Evolutionary conservation across 1,140 invertebrate genomes (phyloP), one percentile per base, ranked within the genome.

Genomic region (Anadara kagoshimensis): DNA sequence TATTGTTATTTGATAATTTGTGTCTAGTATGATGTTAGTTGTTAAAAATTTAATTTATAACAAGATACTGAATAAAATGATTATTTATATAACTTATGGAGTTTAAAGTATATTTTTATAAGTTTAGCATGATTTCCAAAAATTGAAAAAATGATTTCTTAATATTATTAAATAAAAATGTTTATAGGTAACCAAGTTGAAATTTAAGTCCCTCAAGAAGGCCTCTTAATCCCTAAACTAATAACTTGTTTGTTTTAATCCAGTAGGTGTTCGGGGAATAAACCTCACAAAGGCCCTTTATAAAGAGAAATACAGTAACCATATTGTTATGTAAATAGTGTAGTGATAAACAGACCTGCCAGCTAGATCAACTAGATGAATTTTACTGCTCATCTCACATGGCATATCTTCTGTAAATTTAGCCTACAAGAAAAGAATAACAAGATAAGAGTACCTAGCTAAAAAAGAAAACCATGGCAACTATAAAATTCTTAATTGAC

Each of bases 311-410:
- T 49, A 49, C 2, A 1, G 47, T 49, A 12, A n/a, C 4, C 5
- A 5, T 3, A 2, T 49, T 16, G n/a, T 49, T 49, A n/a, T 49
- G 47, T 49, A n/a, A 49, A 49, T 12, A 49, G 8, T 49, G n/a
- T 49, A 49, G 14, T 16, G 47, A 7, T 5, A 49, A 20, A 69
- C 78, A 78, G 69, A 91, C 90, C 91, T 91, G 63, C 93, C 93
- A 72, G 93, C 93, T 62, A 94, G 88, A 86, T 94, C 93, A 26
- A 94, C 92, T 10, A 94, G 87, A 72, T 93, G 92, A 56, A 94
- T 87, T 77, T 93, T 93, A 75, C 92, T 91, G 7, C 89, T 89
- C 22, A 90, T 92, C 78, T 93, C 92, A 84, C 91, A 89, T 8
- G 91, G 92, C 44, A 88, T 83, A 22, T 87, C 87, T 78, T 92